Evolutionary conservation across 2,113 vertebrate species (phyloP).

Genomic region (Pelmatolapia mariae): DNA sequence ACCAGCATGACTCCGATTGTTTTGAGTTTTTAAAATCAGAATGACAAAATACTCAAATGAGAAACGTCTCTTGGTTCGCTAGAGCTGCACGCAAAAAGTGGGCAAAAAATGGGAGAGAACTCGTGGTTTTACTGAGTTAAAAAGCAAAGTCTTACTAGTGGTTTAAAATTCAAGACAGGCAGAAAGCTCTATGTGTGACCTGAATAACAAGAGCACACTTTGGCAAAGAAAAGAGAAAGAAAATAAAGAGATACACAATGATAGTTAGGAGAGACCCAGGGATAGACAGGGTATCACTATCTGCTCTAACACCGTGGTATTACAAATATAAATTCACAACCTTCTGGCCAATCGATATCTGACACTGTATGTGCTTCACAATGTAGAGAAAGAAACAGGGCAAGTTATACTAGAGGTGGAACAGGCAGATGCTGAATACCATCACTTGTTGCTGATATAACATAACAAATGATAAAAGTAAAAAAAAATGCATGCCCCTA

Average conservation of each 20-base stretch:
- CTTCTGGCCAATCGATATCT: background rate
- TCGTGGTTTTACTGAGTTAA: background rate
- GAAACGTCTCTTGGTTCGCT: background rate
- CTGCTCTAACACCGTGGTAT: background rate
- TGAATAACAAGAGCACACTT: background rate
- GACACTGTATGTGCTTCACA: background rate
- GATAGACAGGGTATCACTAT: background rate
- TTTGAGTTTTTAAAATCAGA: background rate
- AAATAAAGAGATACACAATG: background rate
- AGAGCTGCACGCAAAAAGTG: background rate
- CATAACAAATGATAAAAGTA: background rate
- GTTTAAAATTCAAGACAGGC: constrained; percentile 11
- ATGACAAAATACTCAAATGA: background rate
- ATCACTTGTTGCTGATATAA: background rate
- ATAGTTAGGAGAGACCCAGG: background rate
- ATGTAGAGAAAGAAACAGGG: background rate
- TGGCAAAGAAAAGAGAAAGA: background rate
- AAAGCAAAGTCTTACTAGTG: background rate
- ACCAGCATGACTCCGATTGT: background rate
- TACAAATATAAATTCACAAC: background rate
- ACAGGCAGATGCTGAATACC: background rate
- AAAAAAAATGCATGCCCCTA: background rate
- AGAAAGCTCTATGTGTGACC: background rate
- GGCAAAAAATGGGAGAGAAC: background rate
- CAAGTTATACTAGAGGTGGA: background rate